Conservation (phyloP, 2,113 vertebrate species). For the Raphicerus campestris region DNA sequence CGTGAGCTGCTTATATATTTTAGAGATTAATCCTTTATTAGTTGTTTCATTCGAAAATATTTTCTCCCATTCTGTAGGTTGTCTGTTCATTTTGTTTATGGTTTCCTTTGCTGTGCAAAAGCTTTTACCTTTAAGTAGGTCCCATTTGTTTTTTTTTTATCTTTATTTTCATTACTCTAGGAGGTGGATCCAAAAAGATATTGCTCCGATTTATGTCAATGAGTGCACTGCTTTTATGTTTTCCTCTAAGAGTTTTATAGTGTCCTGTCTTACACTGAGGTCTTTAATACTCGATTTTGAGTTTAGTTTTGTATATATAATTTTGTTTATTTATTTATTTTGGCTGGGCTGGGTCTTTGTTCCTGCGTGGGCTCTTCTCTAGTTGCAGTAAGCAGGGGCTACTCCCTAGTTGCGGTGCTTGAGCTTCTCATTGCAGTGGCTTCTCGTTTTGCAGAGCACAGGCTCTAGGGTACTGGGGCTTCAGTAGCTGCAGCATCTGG, state of each 20-base stretch:
- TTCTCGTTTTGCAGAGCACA: neutral
- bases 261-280: neutral
- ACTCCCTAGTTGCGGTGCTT: neutral
- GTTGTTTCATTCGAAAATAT: neutral
- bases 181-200: neutral
- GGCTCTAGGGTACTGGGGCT: neutral
- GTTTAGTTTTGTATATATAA: neutral
- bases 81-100: neutral
- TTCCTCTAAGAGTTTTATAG: neutral
- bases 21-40: neutral
- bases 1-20: neutral
- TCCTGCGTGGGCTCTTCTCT: neutral
- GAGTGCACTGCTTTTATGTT: neutral
- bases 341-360: neutral
- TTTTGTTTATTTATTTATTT: neutral
- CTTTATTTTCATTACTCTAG: neutral
- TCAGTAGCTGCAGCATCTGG: neutral
- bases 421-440: neutral
- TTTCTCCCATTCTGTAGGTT: neutral
- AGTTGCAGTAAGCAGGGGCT: neutral
- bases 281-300: neutral
- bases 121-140: neutral
- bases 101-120: neutral
- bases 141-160: neutral
- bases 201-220: neutral